These are phyloP conservation scores for Caracal caracal DNA, from an alignment of 2,113 vertebrate genomes.

Conservation along the genomic window DNA sequence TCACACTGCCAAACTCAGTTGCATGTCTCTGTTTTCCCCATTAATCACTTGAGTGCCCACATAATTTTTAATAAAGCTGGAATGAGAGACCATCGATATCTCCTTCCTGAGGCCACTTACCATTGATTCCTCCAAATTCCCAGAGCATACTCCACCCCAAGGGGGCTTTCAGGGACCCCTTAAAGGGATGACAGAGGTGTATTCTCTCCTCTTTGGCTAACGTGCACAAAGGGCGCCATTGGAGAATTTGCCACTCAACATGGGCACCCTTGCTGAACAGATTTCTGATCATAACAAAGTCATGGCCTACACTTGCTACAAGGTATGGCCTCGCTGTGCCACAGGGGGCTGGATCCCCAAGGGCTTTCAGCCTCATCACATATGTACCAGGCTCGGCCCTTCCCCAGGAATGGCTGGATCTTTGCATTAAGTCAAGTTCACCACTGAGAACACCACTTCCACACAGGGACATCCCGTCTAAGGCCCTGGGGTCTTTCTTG, in stretches of 20 bases:
- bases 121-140: neutral
- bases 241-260: too few species aligned
- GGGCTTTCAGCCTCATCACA: neutral
- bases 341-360: neutral
- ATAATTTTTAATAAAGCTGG: neutral
- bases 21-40: neutral
- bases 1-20: neutral
- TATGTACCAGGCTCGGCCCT: neutral
- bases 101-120: neutral
- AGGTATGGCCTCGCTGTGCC: neutral
- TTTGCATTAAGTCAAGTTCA: neutral
- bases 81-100: neutral
- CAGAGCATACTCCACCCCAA: neutral
- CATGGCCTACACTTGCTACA: neutral
- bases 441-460: neutral
- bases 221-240: fast-evolving
- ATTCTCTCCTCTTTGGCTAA: neutral
- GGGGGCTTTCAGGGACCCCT: neutral
- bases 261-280: neutral
- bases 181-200: neutral
- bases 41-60: neutral
- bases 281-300: neutral
- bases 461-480: neutral
- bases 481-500: neutral
- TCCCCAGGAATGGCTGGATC: neutral